Percentiles rank a stretch among this genome's conserved stretches.
Evolutionary conservation across 2,888 invertebrate species (phyloP).

Genomic region (Caenorhabditis afra): DNA sequence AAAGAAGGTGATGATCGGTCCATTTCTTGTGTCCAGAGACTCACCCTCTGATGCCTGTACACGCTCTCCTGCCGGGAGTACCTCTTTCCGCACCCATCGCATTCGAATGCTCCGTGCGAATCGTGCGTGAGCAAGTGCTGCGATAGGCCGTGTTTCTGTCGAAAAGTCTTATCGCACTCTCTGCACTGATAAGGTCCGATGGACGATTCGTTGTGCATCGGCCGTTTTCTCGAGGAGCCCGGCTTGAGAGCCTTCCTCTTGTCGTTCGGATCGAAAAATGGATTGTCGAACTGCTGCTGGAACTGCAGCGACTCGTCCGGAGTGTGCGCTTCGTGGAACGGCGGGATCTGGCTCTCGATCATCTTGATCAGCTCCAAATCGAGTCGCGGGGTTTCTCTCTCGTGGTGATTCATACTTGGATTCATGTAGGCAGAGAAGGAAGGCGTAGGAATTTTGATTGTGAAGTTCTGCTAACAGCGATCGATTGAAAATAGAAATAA

Average conservation of each 20-base stretch:
- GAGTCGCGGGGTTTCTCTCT: conserved; percentile 5
- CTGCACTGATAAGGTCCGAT: conserved; percentile 42
- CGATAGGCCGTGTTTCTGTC: conserved; percentile 48
- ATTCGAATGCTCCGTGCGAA: conserved; percentile 42
- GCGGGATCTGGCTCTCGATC: conserved; percentile 8
- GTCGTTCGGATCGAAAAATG: conserved; percentile 6
- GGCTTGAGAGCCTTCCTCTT: conserved; percentile 3
- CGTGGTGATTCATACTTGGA: neutral
- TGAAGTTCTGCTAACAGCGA: conserved; percentile 8
- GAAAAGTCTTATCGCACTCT: conserved; percentile 43
- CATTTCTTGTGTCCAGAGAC: too few relatives aligned
- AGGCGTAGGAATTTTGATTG: conserved; percentile 21
- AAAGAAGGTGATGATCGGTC: neutral
- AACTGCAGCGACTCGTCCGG: neutral
- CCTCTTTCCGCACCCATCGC: conserved; percentile 53
- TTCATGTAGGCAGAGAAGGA: conserved; percentile 1
- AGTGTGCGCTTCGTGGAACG: conserved; percentile 4
- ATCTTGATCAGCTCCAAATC: conserved; percentile 27
- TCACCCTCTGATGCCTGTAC: conserved; percentile 48
- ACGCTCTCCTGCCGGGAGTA: conserved; percentile 56
- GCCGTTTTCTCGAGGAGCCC: conserved; percentile 2
- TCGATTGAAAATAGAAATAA: neutral
- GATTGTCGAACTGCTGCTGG: neutral
- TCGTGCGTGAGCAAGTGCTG: conserved; percentile 48
- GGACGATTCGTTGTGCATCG: neutral